Base-by-base conservation (phyloP, 2,113 vertebrate genomes). In the Neolamprologus sp. region DNA sequence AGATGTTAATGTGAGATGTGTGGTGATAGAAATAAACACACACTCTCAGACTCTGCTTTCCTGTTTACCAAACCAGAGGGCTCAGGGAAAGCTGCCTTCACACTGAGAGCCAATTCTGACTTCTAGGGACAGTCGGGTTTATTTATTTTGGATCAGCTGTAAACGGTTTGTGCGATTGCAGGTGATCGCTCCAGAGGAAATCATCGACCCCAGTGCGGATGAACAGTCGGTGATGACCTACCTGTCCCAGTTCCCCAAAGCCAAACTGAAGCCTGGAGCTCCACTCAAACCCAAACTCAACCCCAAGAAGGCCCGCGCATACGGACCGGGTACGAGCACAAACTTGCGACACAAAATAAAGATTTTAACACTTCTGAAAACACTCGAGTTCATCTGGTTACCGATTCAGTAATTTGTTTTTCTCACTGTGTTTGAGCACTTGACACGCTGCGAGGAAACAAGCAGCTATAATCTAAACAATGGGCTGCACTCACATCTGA, bases 201-300 rank as follows among this genome's bases (percentile, higher is more conserved):
- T 98, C 2, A 97, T 98, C 73, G 96, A 98, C 85, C 98, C 98
- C 86, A 97, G 97, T 1, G 98, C 96, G 84, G 98, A 98, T 6
- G 98, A 98, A 60, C 98, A 98, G 92, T 98, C 98, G 0, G 97
- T 98, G 84, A 98, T 98, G 98, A 98, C 98, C 33, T 98, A 98
- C 95, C 94, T 98, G 88, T 98, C 98, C 28, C 98, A 98, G 96
- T 98, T 98, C 93, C 98, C 98, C 84, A 98, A 98, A 93, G 97
- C 97, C 93, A 98, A 98, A 89, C 97, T 98, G 79, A 98, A 98
- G 82, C 97, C 97, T 0, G 98, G 98, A 2, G 98, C 98, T 19
- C 98, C 98, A 4, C 96, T 98, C 26, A 97, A 97, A 55, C 97
- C 97, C 86, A 98, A 98, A 85, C 94, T 98, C 53, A 96, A 98